These are phyloP conservation scores for Philotrypesis tridentata DNA, from an alignment of 1,140 invertebrate genomes.

Conservation along the genomic window DNA sequence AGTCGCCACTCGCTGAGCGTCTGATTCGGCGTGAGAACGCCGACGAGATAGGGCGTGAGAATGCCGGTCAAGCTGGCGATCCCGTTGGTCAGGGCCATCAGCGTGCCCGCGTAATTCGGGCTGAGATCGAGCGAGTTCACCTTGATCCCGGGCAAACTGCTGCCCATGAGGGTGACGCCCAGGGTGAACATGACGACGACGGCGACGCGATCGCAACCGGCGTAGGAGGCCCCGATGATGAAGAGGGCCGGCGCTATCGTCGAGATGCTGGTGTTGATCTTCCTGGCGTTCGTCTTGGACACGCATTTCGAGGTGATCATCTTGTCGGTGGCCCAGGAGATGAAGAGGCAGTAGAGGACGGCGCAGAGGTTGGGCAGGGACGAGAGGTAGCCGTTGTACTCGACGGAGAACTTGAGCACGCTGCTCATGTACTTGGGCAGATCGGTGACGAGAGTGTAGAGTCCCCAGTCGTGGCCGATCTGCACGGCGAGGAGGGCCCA, in stretches of 20 bases:
- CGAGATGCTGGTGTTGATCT: slow-evolving; percentile 84
- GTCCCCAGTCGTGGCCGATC: slow-evolving; percentile 94
- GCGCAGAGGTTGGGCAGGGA: slow-evolving; percentile 82
- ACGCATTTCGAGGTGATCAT: slow-evolving; percentile 77
- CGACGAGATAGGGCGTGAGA: slow-evolving; percentile 85
- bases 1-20: slow-evolving; percentile 84
- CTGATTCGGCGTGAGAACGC: slow-evolving; percentile 83
- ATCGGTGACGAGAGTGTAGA: slow-evolving; percentile 94
- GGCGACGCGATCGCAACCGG: slow-evolving; percentile 80
- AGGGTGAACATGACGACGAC: slow-evolving; percentile 81
- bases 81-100: slow-evolving; percentile 91
- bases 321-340: slow-evolving; percentile 81
- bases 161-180: slow-evolving; percentile 84
- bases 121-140: slow-evolving; percentile 90
- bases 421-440: slow-evolving; percentile 94
- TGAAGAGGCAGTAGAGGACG: slow-evolving; percentile 81
- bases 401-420: slow-evolving; percentile 89
- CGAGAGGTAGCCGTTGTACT: slow-evolving; percentile 80
- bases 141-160: slow-evolving; percentile 75
- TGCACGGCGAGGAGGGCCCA: slow-evolving; percentile 83
- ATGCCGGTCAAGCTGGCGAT: slow-evolving; percentile 88
- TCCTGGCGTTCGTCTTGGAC: slow-evolving; percentile 78
- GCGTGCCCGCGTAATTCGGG: slow-evolving; percentile 86
- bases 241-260: slow-evolving; percentile 84
- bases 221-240: slow-evolving; percentile 86